Base-by-base conservation (phyloP, 2,113 vertebrate species). In the Oncorhynchus clarkii region DNA sequence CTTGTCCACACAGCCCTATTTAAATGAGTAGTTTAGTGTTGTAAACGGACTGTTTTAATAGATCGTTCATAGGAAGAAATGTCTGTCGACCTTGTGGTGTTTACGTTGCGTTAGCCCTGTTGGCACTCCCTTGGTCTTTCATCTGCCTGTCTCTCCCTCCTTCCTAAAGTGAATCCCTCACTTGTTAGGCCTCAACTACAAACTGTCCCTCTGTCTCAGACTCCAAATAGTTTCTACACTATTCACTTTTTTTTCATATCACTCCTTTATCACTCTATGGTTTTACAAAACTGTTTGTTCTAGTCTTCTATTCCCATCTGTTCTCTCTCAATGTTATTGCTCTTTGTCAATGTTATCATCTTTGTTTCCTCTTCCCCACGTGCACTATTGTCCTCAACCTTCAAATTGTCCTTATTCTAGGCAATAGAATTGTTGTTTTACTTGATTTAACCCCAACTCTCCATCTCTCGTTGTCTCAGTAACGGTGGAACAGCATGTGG, bases 401-500 rank as follows among this genome's bases (percentile, higher is more conserved):
- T 9, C 39, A 45, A 45, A 45, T 45, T 45, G 39, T 11, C 39
- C 39, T 11, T 45, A 45, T 12, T 12, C 39, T 45, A 12, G 11
- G 39, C 39, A 45, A 45, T 45, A 31, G 4, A 31, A 5, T 27
- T 27, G 27, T 27, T 27, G 27, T 27, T 27, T 45, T 45, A 45
- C 39, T 24, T 4, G 20, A n/a, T 64, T 13, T 24, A 9, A 11
- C 20, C 24, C 60, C 27, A 27, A 0, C 24, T 24, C 60, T 45
- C 39, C 39, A 2, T 45, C 39, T 39, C 39, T 45, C 39, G 2
- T 45, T 11, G 39, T 22, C 0, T 0, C 88, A 98, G 97, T 99
- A 78, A 99, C 97, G 0, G 95, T 99, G 90, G 97, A 99, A 83
- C 97, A 99, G 79, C 97, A 99, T 12, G 85, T 99, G 0, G 97